Conservation (phyloP, 2,888 invertebrate species). For the Lordiphosa andalusiaca region DNA sequence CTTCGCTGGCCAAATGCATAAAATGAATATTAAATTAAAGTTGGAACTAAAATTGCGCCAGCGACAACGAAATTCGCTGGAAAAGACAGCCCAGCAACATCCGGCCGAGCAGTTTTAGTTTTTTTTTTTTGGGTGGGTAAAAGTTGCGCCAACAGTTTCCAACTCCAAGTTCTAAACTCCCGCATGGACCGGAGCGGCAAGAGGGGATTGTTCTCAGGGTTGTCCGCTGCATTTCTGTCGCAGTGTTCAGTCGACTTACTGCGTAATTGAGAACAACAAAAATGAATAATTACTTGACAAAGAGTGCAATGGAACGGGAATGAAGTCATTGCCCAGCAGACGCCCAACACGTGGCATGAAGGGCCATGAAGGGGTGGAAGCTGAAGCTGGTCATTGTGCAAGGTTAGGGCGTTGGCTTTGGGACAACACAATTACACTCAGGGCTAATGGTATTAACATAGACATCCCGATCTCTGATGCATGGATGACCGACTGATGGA, state of each 20-base stretch:
- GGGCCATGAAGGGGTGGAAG: neutral
- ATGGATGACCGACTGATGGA: conserved; percentile 48
- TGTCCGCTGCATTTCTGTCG: conserved; percentile 37
- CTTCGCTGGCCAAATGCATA: conserved; percentile 63
- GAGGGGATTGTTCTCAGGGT: conserved; percentile 29
- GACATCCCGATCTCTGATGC: conserved; percentile 6
- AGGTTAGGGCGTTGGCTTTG: conserved; percentile 62
- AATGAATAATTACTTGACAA: conserved; percentile 30
- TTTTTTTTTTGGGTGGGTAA: conserved; percentile 40
- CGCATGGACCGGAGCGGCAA: conserved; percentile 41
- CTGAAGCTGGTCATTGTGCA: conserved; percentile 41
- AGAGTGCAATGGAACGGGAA: conserved; percentile 38
- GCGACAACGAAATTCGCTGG: conserved; percentile 61
- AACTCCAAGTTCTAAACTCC: conserved; percentile 25
- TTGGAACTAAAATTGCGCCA: conserved; percentile 66
- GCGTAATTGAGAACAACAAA: conserved; percentile 47
- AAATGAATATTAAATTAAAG: conserved; percentile 73
- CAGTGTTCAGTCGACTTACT: conserved; percentile 41
- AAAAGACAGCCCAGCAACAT: conserved; percentile 61
- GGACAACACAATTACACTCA: conserved; percentile 16
- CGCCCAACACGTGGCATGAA: conserved; percentile 60
- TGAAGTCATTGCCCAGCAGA: conserved; percentile 62
- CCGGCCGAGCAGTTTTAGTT: conserved; percentile 40
- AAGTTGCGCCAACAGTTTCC: conserved; percentile 38
- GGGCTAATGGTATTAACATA: conserved; percentile 55